Percentiles rank a stretch among this genome's conserved stretches.
Conservation (phyloP, 2,888 invertebrate species). For the Rosalia funebris region DNA sequence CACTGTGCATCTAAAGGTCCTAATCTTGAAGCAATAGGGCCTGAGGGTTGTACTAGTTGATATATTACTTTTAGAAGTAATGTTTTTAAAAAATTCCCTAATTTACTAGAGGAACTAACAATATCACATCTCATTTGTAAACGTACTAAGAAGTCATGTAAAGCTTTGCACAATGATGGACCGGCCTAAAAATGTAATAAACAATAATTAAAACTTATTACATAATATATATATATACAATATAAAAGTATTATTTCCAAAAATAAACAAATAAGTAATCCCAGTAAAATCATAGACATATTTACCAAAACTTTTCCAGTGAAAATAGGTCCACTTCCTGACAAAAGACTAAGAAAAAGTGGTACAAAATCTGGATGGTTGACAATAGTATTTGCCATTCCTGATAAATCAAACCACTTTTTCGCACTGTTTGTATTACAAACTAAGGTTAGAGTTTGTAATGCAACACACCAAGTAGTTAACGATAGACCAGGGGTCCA, state of each 20-base stretch:
- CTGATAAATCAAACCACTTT: constrained; percentile 54
- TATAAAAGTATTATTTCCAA: no score
- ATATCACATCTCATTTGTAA: constrained; percentile 75
- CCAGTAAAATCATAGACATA: no score
- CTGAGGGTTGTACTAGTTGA: constrained; percentile 75
- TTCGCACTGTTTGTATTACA: constrained; percentile 69
- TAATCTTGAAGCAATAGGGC: constrained; percentile 71
- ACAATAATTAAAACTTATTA: neutral
- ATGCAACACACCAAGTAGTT: constrained; percentile 81
- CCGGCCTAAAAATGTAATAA: constrained; percentile 70
- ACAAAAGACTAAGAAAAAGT: constrained; percentile 74
- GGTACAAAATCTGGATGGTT: constrained; percentile 75
- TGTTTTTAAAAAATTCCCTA: constrained; percentile 71
- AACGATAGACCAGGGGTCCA: constrained; percentile 76
- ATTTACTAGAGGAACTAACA: constrained; percentile 66
- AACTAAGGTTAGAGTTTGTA: constrained; percentile 79
- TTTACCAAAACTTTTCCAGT: constrained; percentile 68
- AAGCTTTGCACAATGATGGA: constrained; percentile 77
- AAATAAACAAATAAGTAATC: no score
- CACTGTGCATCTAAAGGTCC: constrained; percentile 81
- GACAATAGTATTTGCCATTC: constrained; percentile 73
- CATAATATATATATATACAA: no score
- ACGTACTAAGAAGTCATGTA: constrained; percentile 77
- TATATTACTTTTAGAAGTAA: constrained; percentile 76
- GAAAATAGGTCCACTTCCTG: constrained; percentile 70